phyloP scores from a whole-genome alignment of 1,140 invertebrate species.

The Aphelenchoides avenae region DNA sequence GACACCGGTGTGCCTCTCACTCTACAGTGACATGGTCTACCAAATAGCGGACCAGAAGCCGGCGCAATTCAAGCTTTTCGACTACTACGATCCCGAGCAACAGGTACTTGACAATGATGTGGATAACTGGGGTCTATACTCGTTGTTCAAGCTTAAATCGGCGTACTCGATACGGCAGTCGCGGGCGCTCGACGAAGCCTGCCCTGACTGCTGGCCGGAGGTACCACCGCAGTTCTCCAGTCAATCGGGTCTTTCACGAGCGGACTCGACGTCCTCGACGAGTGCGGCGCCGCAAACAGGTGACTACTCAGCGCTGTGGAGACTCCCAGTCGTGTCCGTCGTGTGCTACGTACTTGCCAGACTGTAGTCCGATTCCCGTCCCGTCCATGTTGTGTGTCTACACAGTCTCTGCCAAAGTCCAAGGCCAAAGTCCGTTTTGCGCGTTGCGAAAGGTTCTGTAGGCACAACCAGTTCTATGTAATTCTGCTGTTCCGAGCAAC shows the following conservation, averaged over 20 bases:
- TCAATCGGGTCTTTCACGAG: neutral
- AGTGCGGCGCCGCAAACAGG: no score
- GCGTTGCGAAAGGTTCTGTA: no score
- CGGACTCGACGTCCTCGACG: constrained; percentile 4
- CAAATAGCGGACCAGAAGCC: constrained; percentile 79
- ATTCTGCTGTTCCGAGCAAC: no score
- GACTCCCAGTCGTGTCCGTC: no score
- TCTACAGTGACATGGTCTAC: constrained; percentile 76
- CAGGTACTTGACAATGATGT: constrained; percentile 37
- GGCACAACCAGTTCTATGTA: no score
- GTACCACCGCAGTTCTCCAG: constrained; percentile 7
- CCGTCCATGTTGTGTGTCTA: no score
- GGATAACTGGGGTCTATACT: neutral
- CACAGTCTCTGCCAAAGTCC: no score
- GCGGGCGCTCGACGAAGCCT: constrained; percentile 49
- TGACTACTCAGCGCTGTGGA: no score
- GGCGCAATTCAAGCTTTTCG: constrained; percentile 77
- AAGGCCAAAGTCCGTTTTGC: no score
- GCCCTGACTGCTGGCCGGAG: constrained; percentile 54
- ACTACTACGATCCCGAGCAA: constrained; percentile 85
- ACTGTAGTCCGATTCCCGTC: no score
- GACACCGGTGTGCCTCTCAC: constrained; percentile 74
- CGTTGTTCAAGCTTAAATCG: constrained; percentile 50
- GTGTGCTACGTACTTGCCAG: no score
- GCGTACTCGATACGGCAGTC: constrained; percentile 44